Conservation (phyloP, 2,797 vertebrate species). For the Takifugu rubripes region DNA sequence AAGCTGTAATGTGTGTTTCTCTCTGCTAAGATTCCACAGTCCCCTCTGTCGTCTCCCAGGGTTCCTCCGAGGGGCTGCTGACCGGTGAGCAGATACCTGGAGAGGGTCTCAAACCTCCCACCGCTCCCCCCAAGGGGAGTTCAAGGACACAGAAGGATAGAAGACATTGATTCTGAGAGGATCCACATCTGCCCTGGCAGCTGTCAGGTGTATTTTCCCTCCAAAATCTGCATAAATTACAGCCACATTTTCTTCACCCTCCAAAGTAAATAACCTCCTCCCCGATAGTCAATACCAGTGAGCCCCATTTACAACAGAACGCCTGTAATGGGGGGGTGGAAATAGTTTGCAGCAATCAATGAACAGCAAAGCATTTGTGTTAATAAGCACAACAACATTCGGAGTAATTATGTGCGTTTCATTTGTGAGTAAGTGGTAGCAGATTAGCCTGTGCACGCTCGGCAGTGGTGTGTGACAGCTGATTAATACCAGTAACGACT, state of each 20-base stretch:
- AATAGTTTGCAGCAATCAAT: constrained; percentile 79
- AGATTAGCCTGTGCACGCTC: constrained; percentile 69
- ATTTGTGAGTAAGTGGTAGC: constrained; percentile 83
- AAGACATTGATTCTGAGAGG: constrained; percentile 1
- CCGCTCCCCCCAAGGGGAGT: too few relatives aligned
- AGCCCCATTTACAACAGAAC: too few relatives aligned
- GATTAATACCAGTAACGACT: constrained; percentile 47
- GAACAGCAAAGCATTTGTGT: constrained; percentile 79
- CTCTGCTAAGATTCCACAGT: too few relatives aligned
- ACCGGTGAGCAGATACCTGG: too few relatives aligned
- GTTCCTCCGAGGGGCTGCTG: too few relatives aligned
- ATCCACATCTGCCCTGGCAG: constrained; percentile 2
- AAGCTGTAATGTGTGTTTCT: too few relatives aligned
- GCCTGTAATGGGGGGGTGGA: constrained; percentile 56
- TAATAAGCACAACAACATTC: constrained; percentile 76
- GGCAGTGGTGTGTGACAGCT: constrained; percentile 63
- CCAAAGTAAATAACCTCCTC: constrained; percentile 75
- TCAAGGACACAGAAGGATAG: too few relatives aligned
- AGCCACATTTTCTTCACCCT: constrained; percentile 55
- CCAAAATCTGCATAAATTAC: constrained; percentile 62
- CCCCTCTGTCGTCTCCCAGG: too few relatives aligned
- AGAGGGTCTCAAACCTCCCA: too few relatives aligned
- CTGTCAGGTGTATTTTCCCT: constrained; percentile 48
- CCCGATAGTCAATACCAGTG: constrained; percentile 56
- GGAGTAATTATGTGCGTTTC: constrained; percentile 77